Base-by-base conservation (phyloP, 2,888 invertebrate species). In the Pterostichus niger region DNA sequence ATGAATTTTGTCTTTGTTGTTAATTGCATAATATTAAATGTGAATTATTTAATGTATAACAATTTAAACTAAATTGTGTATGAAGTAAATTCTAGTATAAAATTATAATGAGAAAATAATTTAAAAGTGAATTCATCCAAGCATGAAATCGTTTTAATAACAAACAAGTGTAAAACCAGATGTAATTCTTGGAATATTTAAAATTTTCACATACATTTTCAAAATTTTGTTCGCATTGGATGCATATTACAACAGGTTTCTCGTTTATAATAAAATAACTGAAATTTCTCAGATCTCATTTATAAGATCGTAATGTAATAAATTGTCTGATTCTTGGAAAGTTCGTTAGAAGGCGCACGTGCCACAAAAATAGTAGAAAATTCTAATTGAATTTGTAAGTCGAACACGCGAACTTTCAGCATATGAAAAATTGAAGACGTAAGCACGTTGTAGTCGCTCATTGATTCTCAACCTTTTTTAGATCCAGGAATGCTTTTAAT, bases 321-420 rank as follows among this genome's bases (percentile, higher is more conserved):
- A 75, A 75, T 75, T n/a, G 52, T 75, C 52, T 52, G 75, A 52
- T 75, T 75, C 75, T 75, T 24, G 31, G 75, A 75, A 52, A 31
- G 13, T 75, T 75, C 49, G 52, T 75, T 75, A 75, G 13, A 75
- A 49, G 49, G 10, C 49, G 52, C 52, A 52, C 75, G 52, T 49
- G 49, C 52, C 40, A 31, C 52, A 52, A 10, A 40, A 71, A 71
- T 71, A 44, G 40, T 71, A 33, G 52, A 52, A 75, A 33, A 49
- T 75, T 52, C 75, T 75, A 75, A 75, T 75, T 75, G 75, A 75
- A 75, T 75, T 75, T 75, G 52, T 75, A 75, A 75, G 52, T 75
- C 52, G 75, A 52, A 75, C 75, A 75, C 75, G 75, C 75, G 31
- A 75, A 75, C 75, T 75, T 75, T 52, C 52, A 24, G 49, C 33